Evolutionary conservation across 2,888 invertebrate genomes (phyloP).

Genomic region (Vesta saturnalis): DNA sequence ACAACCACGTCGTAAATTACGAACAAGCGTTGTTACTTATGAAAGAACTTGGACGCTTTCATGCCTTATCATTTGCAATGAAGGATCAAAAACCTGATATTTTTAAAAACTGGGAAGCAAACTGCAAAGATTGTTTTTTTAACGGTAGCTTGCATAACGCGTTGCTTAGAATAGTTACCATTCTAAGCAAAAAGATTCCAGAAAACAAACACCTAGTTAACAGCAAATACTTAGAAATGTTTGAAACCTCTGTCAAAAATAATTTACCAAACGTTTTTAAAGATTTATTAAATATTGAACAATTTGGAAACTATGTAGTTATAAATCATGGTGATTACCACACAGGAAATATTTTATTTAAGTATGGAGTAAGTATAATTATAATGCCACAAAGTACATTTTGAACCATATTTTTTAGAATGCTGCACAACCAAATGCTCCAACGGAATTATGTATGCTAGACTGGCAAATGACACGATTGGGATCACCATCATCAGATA

Average conservation of each 20-base stretch:
- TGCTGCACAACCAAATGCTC: not conserved
- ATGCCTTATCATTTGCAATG: constrained; percentile 26
- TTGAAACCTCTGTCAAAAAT: not conserved
- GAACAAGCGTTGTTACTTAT: constrained; percentile 14
- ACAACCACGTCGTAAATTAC: not conserved
- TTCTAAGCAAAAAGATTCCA: not conserved
- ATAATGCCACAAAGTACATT: not conserved
- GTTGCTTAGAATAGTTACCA: not conserved
- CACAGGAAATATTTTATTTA: not conserved
- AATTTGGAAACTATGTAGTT: not conserved
- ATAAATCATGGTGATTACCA: not conserved
- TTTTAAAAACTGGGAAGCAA: not conserved
- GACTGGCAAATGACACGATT: constrained; percentile 44
- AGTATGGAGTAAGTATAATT: not conserved
- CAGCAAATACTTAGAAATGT: too few species aligned
- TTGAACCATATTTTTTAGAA: not conserved
- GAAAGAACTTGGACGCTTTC: constrained; percentile 18
- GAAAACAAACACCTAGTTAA: not conserved
- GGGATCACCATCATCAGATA: constrained; percentile 49
- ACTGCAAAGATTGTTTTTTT: not conserved
- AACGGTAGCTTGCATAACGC: not conserved
- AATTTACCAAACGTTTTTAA: not conserved
- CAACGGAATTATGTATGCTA: constrained; percentile 33
- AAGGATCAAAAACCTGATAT: constrained; percentile 18
- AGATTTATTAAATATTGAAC: not conserved